Base-by-base conservation (phyloP, 2,797 vertebrate genomes). In the Gymnopithys bicolor region DNA sequence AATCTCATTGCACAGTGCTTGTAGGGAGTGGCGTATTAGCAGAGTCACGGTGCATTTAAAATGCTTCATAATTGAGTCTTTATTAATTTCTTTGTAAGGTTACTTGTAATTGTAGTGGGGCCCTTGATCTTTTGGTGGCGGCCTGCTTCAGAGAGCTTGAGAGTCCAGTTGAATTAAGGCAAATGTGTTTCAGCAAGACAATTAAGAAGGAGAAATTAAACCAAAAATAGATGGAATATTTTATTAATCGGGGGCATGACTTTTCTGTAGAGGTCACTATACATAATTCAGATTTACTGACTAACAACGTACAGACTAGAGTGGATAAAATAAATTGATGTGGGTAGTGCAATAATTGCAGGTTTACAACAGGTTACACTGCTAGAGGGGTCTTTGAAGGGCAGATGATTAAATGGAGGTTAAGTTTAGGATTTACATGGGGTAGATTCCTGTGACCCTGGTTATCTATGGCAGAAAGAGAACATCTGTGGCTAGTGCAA, bases 81-180 rank as follows among this genome's bases (percentile, higher is more conserved):
- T 82, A 81, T 87, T 97, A 22, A 77, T 95, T 90, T 95, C 59
- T 96, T 96, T 94, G 63, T 88, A 80, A 69, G 82, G 93, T 90
- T 95, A 70, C 51, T 93, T 90, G 66, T 88, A 89, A 97, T 91
- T 97, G 75, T 73, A 84, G n/a, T 23, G 41, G 67, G 64, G 35
- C 17, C 77, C 39, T 78, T 11, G 27, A 77, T 94, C 12, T 2
- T 94, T 96, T 95, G 81, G 45, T 70, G 60, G 69, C 7, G 9
- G 71, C 41, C 71, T 85, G 86, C 71, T 76, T 49, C 56, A 86
- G 79, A 68, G 67, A 93, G 84, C 89, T 69, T 1, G 10, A 84
- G 53, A 1, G 3, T 86, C 71, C 68, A 81, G 62, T 9, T 90
- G 95, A 96, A 96, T 95, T 93, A 95, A 91, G 46, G 87, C 43